Evolutionary conservation across 2,888 invertebrate species (phyloP).

Genomic region (Lasioglossum marginatum): DNA sequence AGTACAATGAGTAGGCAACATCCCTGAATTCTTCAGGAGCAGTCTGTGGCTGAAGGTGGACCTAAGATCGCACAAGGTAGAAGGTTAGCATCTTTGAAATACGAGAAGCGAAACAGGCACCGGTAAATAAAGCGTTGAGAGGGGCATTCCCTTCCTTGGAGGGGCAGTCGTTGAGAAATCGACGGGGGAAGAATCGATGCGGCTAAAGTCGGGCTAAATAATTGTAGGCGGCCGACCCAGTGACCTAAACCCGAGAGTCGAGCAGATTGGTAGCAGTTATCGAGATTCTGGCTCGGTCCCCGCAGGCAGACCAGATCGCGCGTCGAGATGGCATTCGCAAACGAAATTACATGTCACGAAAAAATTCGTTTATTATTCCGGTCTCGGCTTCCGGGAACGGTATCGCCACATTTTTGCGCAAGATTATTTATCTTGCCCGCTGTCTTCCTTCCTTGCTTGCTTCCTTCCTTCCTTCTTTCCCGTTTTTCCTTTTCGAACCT

Average conservation of each 20-base stretch:
- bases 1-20: no score
- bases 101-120: background rate
- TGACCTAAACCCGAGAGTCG: constrained; percentile 57
- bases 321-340: constrained; percentile 66
- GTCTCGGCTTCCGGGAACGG: constrained; percentile 48
- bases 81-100: background rate
- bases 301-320: constrained; percentile 55
- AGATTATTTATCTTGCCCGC: constrained; percentile 62
- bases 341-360: constrained; percentile 71
- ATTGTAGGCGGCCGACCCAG: constrained; percentile 51
- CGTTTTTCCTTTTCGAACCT: background rate
- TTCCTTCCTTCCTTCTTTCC: background rate
- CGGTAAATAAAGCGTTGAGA: background rate
- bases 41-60: no score
- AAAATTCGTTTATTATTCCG: constrained; percentile 72
- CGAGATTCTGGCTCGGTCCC: constrained; percentile 56
- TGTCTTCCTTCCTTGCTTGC: background rate
- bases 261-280: constrained; percentile 68
- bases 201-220: constrained; percentile 29
- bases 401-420: constrained; percentile 60
- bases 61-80: no score
- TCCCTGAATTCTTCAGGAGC: no score
- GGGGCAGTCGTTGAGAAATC: constrained; percentile 30
- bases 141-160: background rate
- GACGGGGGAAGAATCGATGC: constrained; percentile 16